These are phyloP conservation scores for Notospermus geniculatus DNA, from an alignment of 1,140 invertebrate species.

Conservation along the genomic window DNA sequence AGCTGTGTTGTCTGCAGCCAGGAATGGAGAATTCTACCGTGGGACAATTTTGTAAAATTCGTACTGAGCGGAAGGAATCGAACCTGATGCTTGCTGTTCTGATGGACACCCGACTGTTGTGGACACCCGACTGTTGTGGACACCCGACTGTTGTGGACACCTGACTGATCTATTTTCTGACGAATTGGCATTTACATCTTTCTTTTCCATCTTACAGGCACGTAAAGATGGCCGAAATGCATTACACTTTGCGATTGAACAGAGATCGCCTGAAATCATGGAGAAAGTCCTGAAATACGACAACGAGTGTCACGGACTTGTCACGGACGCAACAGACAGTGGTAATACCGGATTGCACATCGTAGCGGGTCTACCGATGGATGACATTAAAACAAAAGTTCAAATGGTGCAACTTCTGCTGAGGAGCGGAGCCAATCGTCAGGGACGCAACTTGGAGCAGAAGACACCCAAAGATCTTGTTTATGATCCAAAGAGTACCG, in stretches of 20 bases:
- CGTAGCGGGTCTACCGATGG: slow-evolving; percentile 24
- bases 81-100: too few species aligned
- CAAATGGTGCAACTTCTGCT: not conserved
- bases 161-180: too few species aligned
- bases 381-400: not conserved
- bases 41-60: too few species aligned
- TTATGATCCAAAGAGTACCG: not conserved
- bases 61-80: too few species aligned
- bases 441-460: not conserved
- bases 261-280: slow-evolving; percentile 32
- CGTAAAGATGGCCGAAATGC: slow-evolving; percentile 47
- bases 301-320: slow-evolving; percentile 30
- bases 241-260: slow-evolving; percentile 44
- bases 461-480: not conserved
- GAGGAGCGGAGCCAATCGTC: not conserved
- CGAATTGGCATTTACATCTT: too few species aligned
- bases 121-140: too few species aligned
- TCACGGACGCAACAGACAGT: slow-evolving; percentile 36
- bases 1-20: too few species aligned
- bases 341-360: slow-evolving; percentile 38
- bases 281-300: slow-evolving; percentile 32
- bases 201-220: slow-evolving; percentile 28
- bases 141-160: too few species aligned
- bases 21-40: too few species aligned
- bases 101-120: too few species aligned